Evolutionary conservation across 2,797 vertebrate species (phyloP), one percentile per base, ranked within the genome.

Genomic region (Xerus rutilus): DNA sequence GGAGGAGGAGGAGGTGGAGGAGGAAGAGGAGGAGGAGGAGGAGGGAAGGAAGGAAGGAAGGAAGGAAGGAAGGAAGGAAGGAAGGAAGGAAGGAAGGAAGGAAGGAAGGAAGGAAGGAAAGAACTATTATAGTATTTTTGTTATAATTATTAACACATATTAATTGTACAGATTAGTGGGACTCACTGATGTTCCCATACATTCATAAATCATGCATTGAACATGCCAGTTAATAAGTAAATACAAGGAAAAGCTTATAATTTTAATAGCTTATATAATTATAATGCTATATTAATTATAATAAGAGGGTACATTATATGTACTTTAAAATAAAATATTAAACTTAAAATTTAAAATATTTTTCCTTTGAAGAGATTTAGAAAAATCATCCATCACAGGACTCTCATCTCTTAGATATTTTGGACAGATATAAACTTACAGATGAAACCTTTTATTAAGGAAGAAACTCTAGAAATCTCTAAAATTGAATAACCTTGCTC

Each of bases 241-340:
- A 73, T 82, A 45, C 87, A 86, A 86, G 20, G 76, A 87, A 87
- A 54, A 59, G 39, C 10, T 52, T 81, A 45, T 30, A 15, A 90
- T 67, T 91, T 43, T n/a, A 69, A n/a, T 81, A 35, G 5, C 1
- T 43, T 92, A 21, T 84, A 5, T 35, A 39, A 25, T 73, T 45
- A 43, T 49, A 39, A 62, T 86, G 13, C 8, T 45, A 72, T 59
- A 77, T n/a, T 45, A 76, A 57, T 76, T 91, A 77, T 28, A 81
- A 77, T 21, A 64, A 30, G 10, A 77, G 23, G 76, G 4, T 73
- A 0, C 47, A 15, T 25, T 62, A 13, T 39, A 32, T 25, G 1
- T 35, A 62, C 15, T 47, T 74, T 85, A 25, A 79, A 92, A 91
- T 64, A 52, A 84, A 91, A 76, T n/a, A 69, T 62, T 62, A 79